Conservation (phyloP, 2,888 invertebrate species). For the Limulus polyphemus region DNA sequence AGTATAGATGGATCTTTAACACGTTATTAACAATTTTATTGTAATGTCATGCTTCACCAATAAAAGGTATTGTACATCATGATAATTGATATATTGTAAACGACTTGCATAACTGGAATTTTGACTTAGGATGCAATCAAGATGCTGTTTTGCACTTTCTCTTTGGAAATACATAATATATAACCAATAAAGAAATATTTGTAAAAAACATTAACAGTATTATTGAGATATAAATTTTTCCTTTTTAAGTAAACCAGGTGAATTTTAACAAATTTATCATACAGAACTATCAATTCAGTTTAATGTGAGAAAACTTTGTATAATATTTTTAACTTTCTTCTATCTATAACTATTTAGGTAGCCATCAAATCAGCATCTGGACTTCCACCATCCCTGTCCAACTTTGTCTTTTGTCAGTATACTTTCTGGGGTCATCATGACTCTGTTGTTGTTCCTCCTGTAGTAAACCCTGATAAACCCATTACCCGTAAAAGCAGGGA, state of each 20-base stretch:
- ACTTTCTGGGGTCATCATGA: conserved; percentile 80
- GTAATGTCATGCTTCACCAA: too few relatives aligned
- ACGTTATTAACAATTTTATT: too few relatives aligned
- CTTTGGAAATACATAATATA: too few relatives aligned
- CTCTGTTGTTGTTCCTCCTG: conserved; percentile 71
- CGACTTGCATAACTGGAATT: too few relatives aligned
- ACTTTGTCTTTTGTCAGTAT: conserved; percentile 93
- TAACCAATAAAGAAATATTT: too few relatives aligned
- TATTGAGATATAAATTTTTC: too few relatives aligned
- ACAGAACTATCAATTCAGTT: neutral
- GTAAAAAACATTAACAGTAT: too few relatives aligned
- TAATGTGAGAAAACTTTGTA: neutral
- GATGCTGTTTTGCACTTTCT: too few relatives aligned
- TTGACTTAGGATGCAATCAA: too few relatives aligned
- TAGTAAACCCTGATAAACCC: conserved; percentile 47
- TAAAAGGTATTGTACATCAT: too few relatives aligned
- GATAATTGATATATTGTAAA: too few relatives aligned
- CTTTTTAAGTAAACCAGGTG: neutral
- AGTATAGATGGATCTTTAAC: too few relatives aligned
- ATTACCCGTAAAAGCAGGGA: conserved; percentile 45
- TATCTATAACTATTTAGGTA: conserved; percentile 48
- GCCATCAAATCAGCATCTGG: conserved; percentile 86
- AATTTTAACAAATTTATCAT: neutral
- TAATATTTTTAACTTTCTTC: neutral
- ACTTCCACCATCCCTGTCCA: conserved; percentile 74